Conservation (phyloP, 2,888 invertebrate genomes). For the Drosophila subquinaria region DNA sequence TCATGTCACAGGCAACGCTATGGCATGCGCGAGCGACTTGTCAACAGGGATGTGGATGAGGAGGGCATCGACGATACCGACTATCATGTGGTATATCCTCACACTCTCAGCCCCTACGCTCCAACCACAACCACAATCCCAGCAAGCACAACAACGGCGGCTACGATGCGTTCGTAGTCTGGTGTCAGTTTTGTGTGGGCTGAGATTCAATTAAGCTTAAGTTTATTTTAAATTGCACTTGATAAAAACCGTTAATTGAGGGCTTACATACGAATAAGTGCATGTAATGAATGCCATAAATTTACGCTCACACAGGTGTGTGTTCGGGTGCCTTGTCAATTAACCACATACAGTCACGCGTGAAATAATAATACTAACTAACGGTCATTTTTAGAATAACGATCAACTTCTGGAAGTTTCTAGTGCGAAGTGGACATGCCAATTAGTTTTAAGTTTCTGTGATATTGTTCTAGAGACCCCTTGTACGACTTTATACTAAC, state of each 20-base stretch:
- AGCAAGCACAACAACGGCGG: constrained; percentile 57
- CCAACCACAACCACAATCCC: constrained; percentile 71
- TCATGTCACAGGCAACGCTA: constrained; percentile 76
- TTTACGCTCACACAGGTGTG: constrained; percentile 40
- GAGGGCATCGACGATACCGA: constrained; percentile 71
- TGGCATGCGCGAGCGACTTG: constrained; percentile 83
- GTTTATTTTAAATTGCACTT: constrained; percentile 61
- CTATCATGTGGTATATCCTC: constrained; percentile 64
- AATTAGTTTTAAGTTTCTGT: constrained; percentile 76
- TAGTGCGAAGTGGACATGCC: constrained; percentile 53
- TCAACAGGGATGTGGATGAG: constrained; percentile 81
- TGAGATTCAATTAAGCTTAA: constrained; percentile 56
- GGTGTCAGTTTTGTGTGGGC: constrained; percentile 20
- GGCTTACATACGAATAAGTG: constrained; percentile 35
- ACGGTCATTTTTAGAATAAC: constrained; percentile 55
- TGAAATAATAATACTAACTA: constrained; percentile 43
- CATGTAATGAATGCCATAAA: constrained; percentile 67
- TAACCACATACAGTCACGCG: constrained; percentile 45
- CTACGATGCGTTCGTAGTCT: constrained; percentile 67
- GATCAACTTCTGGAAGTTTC: constrained; percentile 19
- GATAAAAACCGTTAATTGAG: constrained; percentile 47
- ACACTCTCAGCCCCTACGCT: constrained; percentile 61
- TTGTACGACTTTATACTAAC: constrained; percentile 48
- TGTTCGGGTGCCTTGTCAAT: constrained; percentile 39
- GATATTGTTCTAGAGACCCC: constrained; percentile 73